Evolutionary conservation across 2,113 vertebrate genomes (phyloP).

Genomic region (Nannospalax galili): DNA sequence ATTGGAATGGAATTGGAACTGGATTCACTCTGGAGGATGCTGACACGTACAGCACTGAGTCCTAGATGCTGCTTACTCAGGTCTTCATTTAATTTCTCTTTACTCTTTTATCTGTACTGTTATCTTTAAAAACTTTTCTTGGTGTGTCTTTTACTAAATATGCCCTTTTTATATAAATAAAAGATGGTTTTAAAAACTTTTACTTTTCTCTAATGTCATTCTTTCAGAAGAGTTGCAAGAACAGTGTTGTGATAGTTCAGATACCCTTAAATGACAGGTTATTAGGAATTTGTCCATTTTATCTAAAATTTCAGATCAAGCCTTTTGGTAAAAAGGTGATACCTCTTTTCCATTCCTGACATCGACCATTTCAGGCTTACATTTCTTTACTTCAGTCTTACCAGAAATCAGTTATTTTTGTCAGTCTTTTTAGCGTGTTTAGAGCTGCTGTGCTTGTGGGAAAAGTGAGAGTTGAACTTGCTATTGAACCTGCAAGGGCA

Average conservation of each 20-base stretch:
- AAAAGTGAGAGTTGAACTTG: no score
- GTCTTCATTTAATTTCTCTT: no score
- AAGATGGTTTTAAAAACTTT: slow-evolving; percentile 71
- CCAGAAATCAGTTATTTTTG: background rate
- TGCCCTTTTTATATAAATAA: slow-evolving; percentile 82
- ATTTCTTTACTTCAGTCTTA: background rate
- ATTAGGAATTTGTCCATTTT: no score
- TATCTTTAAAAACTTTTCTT: slow-evolving; percentile 60
- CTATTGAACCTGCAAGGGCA: no score
- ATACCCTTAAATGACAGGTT: no score
- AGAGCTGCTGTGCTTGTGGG: background rate
- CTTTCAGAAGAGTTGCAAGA: no score
- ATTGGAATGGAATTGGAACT: background rate
- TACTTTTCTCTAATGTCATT: no score
- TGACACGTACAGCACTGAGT: no score
- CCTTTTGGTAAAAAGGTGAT: background rate
- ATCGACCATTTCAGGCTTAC: background rate
- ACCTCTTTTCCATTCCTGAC: background rate
- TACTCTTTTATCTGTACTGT: no score
- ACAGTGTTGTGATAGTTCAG: no score
- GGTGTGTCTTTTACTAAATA: slow-evolving; percentile 81
- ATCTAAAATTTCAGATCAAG: background rate
- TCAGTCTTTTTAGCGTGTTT: background rate
- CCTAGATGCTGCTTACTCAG: no score
- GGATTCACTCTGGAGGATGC: background rate